A percentile compares a stretch with the other conserved stretches of the same genome.
Conservation (phyloP, 2,888 invertebrate genomes). For the Oegoconia quadripuncta region DNA sequence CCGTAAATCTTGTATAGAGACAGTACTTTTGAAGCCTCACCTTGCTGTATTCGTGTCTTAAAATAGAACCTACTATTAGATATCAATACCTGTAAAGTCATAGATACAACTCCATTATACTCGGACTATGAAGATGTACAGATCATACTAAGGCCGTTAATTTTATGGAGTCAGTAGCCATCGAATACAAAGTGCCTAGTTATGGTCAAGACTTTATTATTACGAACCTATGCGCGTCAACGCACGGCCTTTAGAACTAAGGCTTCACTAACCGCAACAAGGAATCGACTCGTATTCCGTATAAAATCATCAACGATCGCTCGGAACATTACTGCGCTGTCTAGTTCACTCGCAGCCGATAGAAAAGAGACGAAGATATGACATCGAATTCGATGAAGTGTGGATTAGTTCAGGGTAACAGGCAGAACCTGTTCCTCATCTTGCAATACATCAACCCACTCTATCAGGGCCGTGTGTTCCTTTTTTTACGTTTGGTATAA, state of each 20-base stretch:
- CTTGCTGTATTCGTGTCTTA: too few species aligned
- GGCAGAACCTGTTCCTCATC: slow-evolving; percentile 48
- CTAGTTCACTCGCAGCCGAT: slow-evolving; percentile 23
- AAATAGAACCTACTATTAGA: too few species aligned
- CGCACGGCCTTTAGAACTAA: slow-evolving; percentile 32
- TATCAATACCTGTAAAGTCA: too few species aligned
- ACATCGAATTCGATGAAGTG: slow-evolving; percentile 29
- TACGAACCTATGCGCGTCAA: slow-evolving; percentile 7
- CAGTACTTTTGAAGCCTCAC: too few species aligned
- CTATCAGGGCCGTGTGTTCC: slow-evolving; percentile 28
- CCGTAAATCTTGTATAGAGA: too few species aligned
- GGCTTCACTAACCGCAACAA: slow-evolving; percentile 62
- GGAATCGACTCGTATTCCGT: slow-evolving; percentile 22
- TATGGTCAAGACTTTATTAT: slow-evolving; percentile 12
- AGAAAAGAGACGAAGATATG: slow-evolving; percentile 25
- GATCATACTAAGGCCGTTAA: slow-evolving; percentile 3
- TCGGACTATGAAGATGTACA: slow-evolving; percentile 62
- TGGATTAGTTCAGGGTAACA: slow-evolving; percentile 30
- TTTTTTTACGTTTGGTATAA: slow-evolving; percentile 29
- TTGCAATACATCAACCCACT: slow-evolving; percentile 30
- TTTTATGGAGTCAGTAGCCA: slow-evolving; percentile 3
- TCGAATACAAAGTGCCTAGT: slow-evolving; percentile 10
- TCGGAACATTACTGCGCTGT: slow-evolving; percentile 24
- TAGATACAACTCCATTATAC: slow-evolving; percentile 82
- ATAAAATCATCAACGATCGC: slow-evolving; percentile 22